Base-by-base conservation (phyloP, 1,140 invertebrate genomes). In the Lerema accius region DNA sequence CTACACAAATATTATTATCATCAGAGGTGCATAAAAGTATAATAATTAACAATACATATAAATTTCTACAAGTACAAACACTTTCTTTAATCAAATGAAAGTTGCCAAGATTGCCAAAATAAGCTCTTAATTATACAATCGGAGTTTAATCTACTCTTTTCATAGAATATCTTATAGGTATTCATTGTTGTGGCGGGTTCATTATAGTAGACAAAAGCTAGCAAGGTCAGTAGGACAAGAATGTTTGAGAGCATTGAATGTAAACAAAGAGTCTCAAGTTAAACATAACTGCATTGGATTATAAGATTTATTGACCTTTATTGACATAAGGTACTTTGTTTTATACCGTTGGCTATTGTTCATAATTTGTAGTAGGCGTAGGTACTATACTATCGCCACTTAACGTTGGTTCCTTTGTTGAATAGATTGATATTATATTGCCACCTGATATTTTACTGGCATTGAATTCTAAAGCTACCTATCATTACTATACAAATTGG, bases 221-320 rank as follows among this genome's bases (percentile, higher is more conserved):
- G 49, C 39, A 70, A 73, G 65, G 71, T 74, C 61, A 74, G 65
- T 74, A 62, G 71, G 63, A 61, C 71, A 66, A 64, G 65, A 51
- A 65, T 67, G 32, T 37, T 53, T 42, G 53, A 23, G 63, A 60
- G 53, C 50, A 48, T 5, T 15, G 35, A 53, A 39, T 40, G 50
- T 53, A 26, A 37, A 11, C 19, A 16, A 17, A 35, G 19, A 23
- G 37, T 37, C 19, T 28, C 39, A 55, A 13, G 51, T 26, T 37
- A 10, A 53, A 40, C 35, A 51, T 37, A 16, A 14, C 11, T 42
- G 11, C 42, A 23, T 42, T 40, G 49, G 15, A 19, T 28, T 17
- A 16, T 37, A 53, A 43, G 37, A 43, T n/a, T 28, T 16, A 23
- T 2, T 23, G 5, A 23, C 2, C 2, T 23, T 5, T 23, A 23